Evolutionary conservation across 2,888 invertebrate species (phyloP), one percentile per base, ranked within the genome.

Genomic region (Eupithecia exiguata): DNA sequence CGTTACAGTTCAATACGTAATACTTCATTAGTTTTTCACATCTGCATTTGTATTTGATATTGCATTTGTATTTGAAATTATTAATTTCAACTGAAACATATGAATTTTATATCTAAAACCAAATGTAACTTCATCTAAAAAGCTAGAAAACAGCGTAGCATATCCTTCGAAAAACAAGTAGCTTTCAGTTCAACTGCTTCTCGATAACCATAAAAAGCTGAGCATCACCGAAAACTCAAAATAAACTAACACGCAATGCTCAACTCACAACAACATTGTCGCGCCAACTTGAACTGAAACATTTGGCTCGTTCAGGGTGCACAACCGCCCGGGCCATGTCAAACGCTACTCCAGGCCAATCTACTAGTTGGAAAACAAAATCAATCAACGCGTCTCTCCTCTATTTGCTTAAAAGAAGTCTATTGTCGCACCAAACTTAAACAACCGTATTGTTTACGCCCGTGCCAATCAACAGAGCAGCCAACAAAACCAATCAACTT

Each of bases 401-500:
- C 83, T 87, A 83, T 87, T 87, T 87, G 80, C 83, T 82, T 87
- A 90, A 90, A 86, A 90, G 91, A 90, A 89, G 89, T 88, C 89
- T 90, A 93, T 92, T 93, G 93, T 92, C 92, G 89, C 88, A 87
- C 85, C 87, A 84, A 92, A 93, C 92, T 94, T 94, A 92, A 92
- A 93, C 92, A 83, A 83, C 82, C 89, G 91, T 90, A 93, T 94
- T 94, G 94, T 94, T 94, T 93, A 94, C 93, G 91, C 84, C 87
- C 88, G 87, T 89, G 92, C 92, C 94, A 94, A 94, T 94, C 93
- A 94, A 94, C 94, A 92, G 91, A 88, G 89, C 89, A 91, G 93
- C 93, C 92, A 94, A 94, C 94, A 93, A 94, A 94, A 95, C 94
- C 94, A 95, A 95, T 95, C 94, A 94, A 93, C 93, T 94, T 92